A percentile compares a stretch with the other conserved stretches of the same genome.
phyloP scores from a whole-genome alignment of 1,140 invertebrate species.

The Brachionus paranguensis region DNA sequence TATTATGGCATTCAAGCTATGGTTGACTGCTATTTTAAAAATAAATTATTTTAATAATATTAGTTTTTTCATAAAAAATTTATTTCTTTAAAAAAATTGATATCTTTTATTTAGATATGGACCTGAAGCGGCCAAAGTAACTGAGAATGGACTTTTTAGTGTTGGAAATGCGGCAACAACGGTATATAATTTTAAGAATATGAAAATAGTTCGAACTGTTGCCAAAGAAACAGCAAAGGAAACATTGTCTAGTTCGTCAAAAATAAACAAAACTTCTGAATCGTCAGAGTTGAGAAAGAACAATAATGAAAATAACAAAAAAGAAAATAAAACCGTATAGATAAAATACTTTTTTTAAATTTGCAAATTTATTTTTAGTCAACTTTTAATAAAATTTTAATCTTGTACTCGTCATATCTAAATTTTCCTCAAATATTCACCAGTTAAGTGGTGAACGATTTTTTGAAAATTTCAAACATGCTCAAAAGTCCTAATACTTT shows the following conservation, averaged over 20 bases:
- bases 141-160: background rate
- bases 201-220: slow-evolving; percentile 31
- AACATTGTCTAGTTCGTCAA: background rate
- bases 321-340: background rate
- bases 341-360: background rate
- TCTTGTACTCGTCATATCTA: background rate
- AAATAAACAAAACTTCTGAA: background rate
- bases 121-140: slow-evolving; percentile 6
- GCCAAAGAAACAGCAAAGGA: slow-evolving; percentile 35
- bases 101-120: slow-evolving; percentile 11
- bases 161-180: slow-evolving; percentile 22
- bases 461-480: background rate
- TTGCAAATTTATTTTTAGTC: background rate
- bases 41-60: background rate
- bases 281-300: background rate
- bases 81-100: background rate
- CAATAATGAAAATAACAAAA: background rate
- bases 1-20: too few relatives aligned
- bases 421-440: background rate
- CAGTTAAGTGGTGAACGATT: background rate
- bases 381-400: background rate
- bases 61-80: background rate
- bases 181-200: background rate
- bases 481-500: too few relatives aligned
- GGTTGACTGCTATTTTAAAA: too few relatives aligned